Evolutionary conservation across 2,113 vertebrate genomes (phyloP).

Genomic region (Lontra canadensis): DNA sequence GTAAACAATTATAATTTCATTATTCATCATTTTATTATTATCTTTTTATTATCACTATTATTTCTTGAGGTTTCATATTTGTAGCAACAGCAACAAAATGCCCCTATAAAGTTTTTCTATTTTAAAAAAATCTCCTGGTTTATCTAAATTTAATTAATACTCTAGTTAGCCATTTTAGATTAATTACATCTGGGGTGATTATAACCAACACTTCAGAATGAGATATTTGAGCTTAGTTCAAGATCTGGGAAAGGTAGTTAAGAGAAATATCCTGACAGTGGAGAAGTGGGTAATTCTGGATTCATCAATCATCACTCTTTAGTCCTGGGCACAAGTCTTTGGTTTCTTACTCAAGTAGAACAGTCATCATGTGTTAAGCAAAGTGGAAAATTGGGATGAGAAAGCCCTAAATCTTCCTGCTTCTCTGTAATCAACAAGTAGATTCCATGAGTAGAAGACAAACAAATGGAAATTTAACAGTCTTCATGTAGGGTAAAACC

Average conservation of each 20-base stretch:
- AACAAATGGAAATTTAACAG: neutral
- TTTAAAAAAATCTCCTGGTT: neutral
- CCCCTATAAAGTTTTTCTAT: neutral
- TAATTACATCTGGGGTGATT: neutral
- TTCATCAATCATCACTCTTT: neutral
- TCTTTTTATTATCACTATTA: neutral
- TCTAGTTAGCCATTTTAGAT: neutral
- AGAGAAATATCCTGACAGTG: neutral
- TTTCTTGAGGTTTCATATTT: neutral
- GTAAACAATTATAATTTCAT: neutral
- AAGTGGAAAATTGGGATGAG: neutral
- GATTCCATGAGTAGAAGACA: neutral
- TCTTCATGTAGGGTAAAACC: neutral
- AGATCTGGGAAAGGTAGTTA: neutral
- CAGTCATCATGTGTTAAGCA: neutral
- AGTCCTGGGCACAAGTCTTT: neutral
- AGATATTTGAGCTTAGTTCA: neutral
- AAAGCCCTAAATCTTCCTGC: neutral
- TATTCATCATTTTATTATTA: neutral
- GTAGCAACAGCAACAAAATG: neutral
- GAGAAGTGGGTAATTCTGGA: neutral
- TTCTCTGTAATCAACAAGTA: conserved; percentile 9
- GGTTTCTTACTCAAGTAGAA: neutral
- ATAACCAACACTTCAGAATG: neutral
- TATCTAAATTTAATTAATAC: neutral